Conservation (phyloP, 2,888 invertebrate species). For the Ectropis crepuscularia region DNA sequence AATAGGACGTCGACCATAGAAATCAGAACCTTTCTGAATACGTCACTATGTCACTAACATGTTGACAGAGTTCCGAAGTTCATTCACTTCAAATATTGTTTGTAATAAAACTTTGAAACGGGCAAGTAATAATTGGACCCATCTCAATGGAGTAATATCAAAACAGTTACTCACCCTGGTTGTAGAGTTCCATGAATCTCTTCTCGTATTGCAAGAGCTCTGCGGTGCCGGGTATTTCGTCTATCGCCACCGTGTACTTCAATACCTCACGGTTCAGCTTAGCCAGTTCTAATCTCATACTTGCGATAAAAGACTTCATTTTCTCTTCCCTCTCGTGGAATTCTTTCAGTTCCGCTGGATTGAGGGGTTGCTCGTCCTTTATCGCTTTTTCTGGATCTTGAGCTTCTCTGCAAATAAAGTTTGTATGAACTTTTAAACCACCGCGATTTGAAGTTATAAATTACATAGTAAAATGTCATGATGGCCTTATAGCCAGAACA, state of each 20-base stretch:
- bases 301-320: conserved; percentile 66
- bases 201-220: conserved; percentile 98
- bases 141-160: too few species aligned
- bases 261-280: conserved; percentile 92
- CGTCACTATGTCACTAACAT: too few species aligned
- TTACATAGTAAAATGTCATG: too few species aligned
- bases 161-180: conserved; percentile 87
- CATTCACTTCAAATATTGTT: too few species aligned
- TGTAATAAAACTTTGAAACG: too few species aligned
- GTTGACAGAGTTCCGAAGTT: too few species aligned
- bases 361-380: conserved; percentile 67
- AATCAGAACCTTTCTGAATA: too few species aligned
- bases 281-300: conserved; percentile 87
- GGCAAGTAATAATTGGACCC: too few species aligned
- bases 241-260: conserved; percentile 92
- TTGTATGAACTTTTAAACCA: neutral
- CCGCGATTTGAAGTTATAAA: too few species aligned
- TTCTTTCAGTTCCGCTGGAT: conserved; percentile 68
- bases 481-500: too few species aligned
- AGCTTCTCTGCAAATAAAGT: conserved; percentile 49
- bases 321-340: conserved; percentile 72
- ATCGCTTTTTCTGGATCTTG: conserved; percentile 59
- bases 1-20: too few species aligned
- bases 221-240: conserved; percentile 96
- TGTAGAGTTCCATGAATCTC: conserved; percentile 97